Evolutionary conservation across 2,888 invertebrate species (phyloP), one percentile per base, ranked within the genome.

Genomic region (Strigamia transsilvanica): DNA sequence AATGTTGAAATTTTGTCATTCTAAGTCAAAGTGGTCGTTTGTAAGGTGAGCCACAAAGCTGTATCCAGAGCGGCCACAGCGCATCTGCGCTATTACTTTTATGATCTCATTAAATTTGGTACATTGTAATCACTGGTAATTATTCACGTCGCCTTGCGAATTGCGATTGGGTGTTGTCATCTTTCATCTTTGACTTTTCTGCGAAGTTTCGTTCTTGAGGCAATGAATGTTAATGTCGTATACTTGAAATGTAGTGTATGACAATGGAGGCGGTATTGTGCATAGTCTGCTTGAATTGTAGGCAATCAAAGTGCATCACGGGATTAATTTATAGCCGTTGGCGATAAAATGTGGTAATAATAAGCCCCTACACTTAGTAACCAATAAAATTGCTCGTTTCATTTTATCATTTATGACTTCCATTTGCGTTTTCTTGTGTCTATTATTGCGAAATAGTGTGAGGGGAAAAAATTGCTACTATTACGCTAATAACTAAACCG

Each of bases 301-400:
- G 61, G 61, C 61, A 61, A 61, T 61, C 61, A 61, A 61, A 61
- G 23, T 61, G 61, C 61, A 61, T 61, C 61, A 61, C 21, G 61
- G 61, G 61, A 61, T 61, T 61, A 61, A 61, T 61, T 61, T 61
- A 61, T 61, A 61, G 61, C 61, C 12, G 61, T 61, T 61, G 23
- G 23, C 61, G 61, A 61, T 61, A 23, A 61, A 61, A 61, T 61
- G 61, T 23, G 23, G 61, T 61, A 61, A 61, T 61, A 61, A 61
- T 61, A 61, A 61, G 61, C 61, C 21, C 61, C 61, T 61, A 18
- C 61, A 61, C 61, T 61, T 61, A 61, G 61, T 61, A 61, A 23
- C 61, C 21, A 61, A 61, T 61, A 61, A 61, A 61, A 61, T 18
- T 61, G 61, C 61, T 61, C 61, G 61, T 61, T 61, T 61, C 61